Evolutionary conservation across 1,140 invertebrate species (phyloP).

Genomic region (Pseudobourletiella spinata): DNA sequence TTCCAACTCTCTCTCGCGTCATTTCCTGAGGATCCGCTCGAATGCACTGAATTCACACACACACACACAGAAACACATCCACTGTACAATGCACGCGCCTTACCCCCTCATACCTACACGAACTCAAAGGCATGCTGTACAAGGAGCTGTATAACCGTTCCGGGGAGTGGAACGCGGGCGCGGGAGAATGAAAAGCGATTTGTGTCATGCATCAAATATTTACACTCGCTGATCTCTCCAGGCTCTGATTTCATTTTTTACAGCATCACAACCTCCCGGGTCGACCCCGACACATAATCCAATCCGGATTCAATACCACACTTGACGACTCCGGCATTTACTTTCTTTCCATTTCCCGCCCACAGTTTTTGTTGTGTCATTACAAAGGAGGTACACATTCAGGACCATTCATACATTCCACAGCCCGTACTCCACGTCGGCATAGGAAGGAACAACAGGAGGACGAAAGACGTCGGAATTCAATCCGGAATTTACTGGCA

Average conservation of each 20-base stretch:
- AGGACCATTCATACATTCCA: no score
- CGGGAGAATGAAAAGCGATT: conserved; percentile 3
- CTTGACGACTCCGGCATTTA: background rate
- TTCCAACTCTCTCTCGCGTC: background rate
- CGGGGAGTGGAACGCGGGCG: background rate
- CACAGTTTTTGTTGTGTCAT: no score
- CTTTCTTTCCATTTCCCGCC: conserved; percentile 3
- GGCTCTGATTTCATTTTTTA: conserved; percentile 7
- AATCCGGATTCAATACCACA: background rate
- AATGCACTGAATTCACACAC: conserved; percentile 3
- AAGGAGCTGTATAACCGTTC: background rate
- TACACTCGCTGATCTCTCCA: conserved; percentile 8
- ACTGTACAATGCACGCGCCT: background rate
- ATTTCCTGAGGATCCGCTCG: conserved; percentile 1
- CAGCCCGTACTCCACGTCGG: no score
- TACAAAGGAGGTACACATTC: no score
- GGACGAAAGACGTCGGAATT: no score
- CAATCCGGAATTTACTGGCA: no score
- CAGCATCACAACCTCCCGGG: background rate
- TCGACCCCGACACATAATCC: background rate
- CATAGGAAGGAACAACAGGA: no score
- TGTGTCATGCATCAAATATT: conserved; percentile 12
- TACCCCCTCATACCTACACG: background rate
- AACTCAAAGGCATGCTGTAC: background rate
- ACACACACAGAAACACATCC: background rate